A percentile compares a stretch with the other conserved stretches of the same genome.
These are phyloP conservation scores for Geotrupes spiniger DNA, from an alignment of 2,888 invertebrate genomes.

Conservation along the genomic window DNA sequence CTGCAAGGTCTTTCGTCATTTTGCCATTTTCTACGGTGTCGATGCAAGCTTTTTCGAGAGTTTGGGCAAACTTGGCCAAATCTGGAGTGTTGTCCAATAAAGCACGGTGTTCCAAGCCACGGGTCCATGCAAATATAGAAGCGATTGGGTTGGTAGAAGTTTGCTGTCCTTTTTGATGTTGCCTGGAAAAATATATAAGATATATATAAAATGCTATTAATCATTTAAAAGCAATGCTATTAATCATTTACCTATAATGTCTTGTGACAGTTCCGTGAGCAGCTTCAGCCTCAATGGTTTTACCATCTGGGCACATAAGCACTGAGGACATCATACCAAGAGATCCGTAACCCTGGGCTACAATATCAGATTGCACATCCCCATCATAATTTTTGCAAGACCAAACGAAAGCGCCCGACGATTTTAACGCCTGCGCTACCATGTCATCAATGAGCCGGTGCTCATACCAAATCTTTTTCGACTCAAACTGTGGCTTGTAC, in stretches of 20 bases:
- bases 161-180: constrained; percentile 80
- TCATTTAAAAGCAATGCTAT: not conserved
- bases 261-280: constrained; percentile 91
- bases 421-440: constrained; percentile 84
- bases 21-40: constrained; percentile 79
- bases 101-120: constrained; percentile 80
- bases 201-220: constrained; percentile 34
- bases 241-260: constrained; percentile 69
- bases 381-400: constrained; percentile 93
- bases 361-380: constrained; percentile 86
- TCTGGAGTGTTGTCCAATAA: constrained; percentile 76
- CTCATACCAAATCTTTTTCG: constrained; percentile 83
- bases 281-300: constrained; percentile 87
- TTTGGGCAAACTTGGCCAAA: constrained; percentile 65
- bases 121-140: constrained; percentile 89
- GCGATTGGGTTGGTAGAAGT: constrained; percentile 91
- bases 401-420: constrained; percentile 86
- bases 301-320: constrained; percentile 82
- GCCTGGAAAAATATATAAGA: constrained; percentile 58
- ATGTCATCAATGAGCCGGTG: constrained; percentile 90
- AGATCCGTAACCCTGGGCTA: constrained; percentile 78
- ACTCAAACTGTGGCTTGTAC: constrained; percentile 73
- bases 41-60: constrained; percentile 79
- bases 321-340: constrained; percentile 91
- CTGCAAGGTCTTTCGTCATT: constrained; percentile 87